Evolutionary conservation across 2,113 vertebrate species (phyloP).

Genomic region (Coracopsis vasa): DNA sequence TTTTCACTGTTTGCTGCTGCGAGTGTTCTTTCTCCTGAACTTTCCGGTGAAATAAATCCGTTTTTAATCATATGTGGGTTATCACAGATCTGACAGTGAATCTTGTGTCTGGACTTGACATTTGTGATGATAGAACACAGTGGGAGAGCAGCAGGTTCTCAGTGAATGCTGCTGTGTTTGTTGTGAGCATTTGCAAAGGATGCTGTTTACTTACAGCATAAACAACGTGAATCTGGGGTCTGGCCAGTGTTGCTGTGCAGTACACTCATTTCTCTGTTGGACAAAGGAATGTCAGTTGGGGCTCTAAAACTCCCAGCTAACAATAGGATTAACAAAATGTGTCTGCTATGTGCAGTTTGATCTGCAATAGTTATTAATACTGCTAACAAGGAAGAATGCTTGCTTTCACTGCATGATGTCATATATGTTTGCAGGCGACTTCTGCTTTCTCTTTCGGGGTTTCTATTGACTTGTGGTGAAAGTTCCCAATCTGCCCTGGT

Average conservation of each 20-base stretch:
- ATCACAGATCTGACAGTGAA: rapidly evolving
- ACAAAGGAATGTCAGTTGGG: rapidly evolving
- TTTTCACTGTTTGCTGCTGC: rapidly evolving
- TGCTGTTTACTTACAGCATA: not conserved
- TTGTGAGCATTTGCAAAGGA: not conserved
- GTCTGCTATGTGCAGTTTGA: rapidly evolving
- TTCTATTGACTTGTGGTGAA: not conserved
- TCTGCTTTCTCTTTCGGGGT: not conserved
- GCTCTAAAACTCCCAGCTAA: not conserved
- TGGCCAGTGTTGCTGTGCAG: not conserved
- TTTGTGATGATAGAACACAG: rapidly evolving
- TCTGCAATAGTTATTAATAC: not conserved
- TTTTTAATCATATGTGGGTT: rapidly evolving
- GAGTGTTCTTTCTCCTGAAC: not conserved
- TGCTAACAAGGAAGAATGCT: not conserved
- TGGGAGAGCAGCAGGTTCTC: not conserved
- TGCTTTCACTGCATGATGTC: not conserved
- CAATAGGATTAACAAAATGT: not conserved
- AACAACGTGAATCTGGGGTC: rapidly evolving
- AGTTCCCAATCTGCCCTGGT: not conserved
- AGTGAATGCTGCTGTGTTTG: not conserved
- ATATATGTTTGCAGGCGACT: not conserved
- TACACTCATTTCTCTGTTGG: not conserved
- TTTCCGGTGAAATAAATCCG: not conserved
- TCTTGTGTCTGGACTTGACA: not conserved